phyloP scores from a whole-genome alignment of 2,797 vertebrate species.

The Fratercula arctica region DNA sequence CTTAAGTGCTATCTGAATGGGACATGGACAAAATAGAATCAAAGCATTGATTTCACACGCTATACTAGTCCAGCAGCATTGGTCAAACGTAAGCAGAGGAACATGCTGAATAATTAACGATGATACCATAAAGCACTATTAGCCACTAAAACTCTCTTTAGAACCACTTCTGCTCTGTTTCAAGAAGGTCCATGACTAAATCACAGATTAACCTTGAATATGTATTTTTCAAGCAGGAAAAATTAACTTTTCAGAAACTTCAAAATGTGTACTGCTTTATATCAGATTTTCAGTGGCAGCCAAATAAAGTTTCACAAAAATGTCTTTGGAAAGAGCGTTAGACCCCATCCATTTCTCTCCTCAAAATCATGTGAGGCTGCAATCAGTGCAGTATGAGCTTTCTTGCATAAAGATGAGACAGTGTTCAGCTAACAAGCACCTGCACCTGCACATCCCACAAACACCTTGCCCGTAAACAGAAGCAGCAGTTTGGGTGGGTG shows the following conservation, averaged over 20 bases:
- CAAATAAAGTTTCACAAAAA: background rate
- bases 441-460: constrained; percentile 8
- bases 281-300: background rate
- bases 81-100: background rate
- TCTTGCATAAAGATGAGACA: constrained; percentile 31
- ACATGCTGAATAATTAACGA: background rate
- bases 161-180: background rate
- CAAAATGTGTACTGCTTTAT: background rate
- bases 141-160: background rate
- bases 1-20: background rate
- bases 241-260: background rate
- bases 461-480: background rate
- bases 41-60: background rate
- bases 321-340: background rate
- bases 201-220: background rate
- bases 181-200: background rate
- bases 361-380: background rate
- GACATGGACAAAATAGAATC: background rate
- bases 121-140: background rate
- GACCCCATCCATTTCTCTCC: background rate
- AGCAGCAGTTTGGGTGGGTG: background rate
- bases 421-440: background rate
- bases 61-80: background rate
- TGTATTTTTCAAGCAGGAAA: background rate
- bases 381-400: background rate